Evolutionary conservation across 1,140 invertebrate genomes (phyloP).

Genomic region (Tetragonula clypearis): DNA sequence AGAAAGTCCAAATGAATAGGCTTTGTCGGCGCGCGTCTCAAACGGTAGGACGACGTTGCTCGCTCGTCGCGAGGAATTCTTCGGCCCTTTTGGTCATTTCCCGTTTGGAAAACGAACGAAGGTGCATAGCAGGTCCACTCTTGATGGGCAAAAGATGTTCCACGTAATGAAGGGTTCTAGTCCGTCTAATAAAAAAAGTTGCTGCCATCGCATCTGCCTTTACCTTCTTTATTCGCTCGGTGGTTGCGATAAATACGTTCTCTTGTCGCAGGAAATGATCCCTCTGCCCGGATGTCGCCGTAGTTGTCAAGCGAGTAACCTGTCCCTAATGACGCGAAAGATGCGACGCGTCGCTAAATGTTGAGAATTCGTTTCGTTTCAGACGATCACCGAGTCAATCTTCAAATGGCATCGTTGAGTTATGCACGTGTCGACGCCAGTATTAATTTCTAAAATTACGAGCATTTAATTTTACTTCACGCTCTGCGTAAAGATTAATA

Average conservation of each 20-base stretch:
- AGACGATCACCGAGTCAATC: background rate
- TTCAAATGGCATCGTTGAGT: no score
- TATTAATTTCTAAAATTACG: no score
- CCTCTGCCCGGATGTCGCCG: background rate
- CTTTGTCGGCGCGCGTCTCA: conserved; percentile 29
- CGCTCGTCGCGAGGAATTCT: conserved; percentile 27
- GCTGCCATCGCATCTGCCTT: conserved; percentile 66
- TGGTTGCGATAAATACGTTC: conserved; percentile 25
- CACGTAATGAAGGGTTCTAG: conserved; percentile 73
- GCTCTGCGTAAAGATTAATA: no score
- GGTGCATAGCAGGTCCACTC: conserved; percentile 10
- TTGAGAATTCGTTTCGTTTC: background rate
- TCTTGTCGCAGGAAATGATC: conserved; percentile 36
- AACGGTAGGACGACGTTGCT: conserved; percentile 28
- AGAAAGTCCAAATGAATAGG: conserved; percentile 59
- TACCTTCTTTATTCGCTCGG: conserved; percentile 12
- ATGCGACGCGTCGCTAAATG: conserved; percentile 23
- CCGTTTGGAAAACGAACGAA: background rate
- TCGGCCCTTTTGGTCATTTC: conserved; percentile 7
- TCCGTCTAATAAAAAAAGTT: conserved; percentile 72
- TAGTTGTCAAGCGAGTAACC: background rate
- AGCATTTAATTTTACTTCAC: background rate
- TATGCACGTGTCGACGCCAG: no score
- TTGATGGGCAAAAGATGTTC: conserved; percentile 73
- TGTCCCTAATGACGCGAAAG: conserved; percentile 55